Base-by-base conservation (phyloP, 2,888 invertebrate genomes). In the Phaedon cochleariae region DNA sequence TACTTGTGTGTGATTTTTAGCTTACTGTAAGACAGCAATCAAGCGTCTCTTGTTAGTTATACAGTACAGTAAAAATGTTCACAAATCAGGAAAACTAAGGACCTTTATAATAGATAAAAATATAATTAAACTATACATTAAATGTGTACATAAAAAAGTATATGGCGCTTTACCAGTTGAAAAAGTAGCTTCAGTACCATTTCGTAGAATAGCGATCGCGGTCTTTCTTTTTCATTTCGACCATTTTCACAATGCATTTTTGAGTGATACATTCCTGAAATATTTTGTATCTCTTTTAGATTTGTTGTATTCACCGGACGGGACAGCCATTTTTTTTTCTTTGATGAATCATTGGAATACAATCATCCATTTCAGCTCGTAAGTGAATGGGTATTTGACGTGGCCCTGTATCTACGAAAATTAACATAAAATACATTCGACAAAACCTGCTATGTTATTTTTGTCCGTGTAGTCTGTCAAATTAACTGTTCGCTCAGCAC, bases 131-230 rank as follows among this genome's bases (percentile, higher is more conserved):
- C 63, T 70, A 73, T 73, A 77, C 72, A 73, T 76, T 75, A 74
- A 75, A 78, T 77, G 74, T 79, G 79, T 79, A 79, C 76, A 79
- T 79, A 79, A 76, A 75, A 74, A 74, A 57, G 34, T 79, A 77
- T 77, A 79, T 79, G 78, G 78, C 78, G 79, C 78, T 79, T 79
- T 74, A 77, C 72, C n/a, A 73, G 71, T 73, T 73, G 71, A 73
- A 70, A 67, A 76, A 77, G 75, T 79, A 79, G 79, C 79, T 79
- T 79, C 74, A 76, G 72, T 74, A 73, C 74, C 73, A 75, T 76
- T 76, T 75, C 69, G 71, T 77, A 78, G 77, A 68, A 68, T 76
- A 76, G 76, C 71, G 59, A 67, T 68, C 68, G 63, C 67, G 68
- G n/a, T n/a, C n/a, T 68, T 72, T 75, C 71, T 69, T 69, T 65